phyloP scores from a whole-genome alignment of 2,797 vertebrate species.

The Gymnoscopelus braueri region DNA sequence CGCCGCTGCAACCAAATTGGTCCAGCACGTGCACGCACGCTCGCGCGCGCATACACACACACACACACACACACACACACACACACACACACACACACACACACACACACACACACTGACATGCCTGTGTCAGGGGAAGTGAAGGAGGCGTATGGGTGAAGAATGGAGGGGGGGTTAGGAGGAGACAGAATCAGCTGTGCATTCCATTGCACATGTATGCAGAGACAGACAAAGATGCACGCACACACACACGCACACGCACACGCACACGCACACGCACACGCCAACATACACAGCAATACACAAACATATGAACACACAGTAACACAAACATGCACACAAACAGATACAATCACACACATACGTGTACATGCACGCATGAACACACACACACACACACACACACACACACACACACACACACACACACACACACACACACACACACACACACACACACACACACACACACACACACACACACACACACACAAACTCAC shows the following conservation, averaged over 20 bases:
- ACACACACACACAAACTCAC: not conserved
- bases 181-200: conserved; percentile 38
- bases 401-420: conserved; percentile 2
- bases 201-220: no score
- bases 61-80: not conserved
- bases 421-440: conserved; percentile 9
- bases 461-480: conserved; percentile 4
- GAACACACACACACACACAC: not conserved
- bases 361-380: not conserved
- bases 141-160: conserved; percentile 6
- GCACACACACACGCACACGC: conserved; percentile 3
- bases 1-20: conserved; percentile 74
- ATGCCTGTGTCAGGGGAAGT: conserved; percentile 20
- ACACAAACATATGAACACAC: not conserved
- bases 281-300: not conserved
- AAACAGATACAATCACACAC: not conserved
- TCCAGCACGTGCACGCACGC: conserved; percentile 24
- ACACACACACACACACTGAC: not conserved
- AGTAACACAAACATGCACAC: not conserved
- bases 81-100: conserved; percentile 35
- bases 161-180: not conserved
- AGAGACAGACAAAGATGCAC: not conserved
- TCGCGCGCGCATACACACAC: not conserved
- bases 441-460: conserved; percentile 7
- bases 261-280: not conserved